These are phyloP conservation scores for Blennius ocellaris DNA, from an alignment of 2,113 vertebrate species.

Conservation along the genomic window DNA sequence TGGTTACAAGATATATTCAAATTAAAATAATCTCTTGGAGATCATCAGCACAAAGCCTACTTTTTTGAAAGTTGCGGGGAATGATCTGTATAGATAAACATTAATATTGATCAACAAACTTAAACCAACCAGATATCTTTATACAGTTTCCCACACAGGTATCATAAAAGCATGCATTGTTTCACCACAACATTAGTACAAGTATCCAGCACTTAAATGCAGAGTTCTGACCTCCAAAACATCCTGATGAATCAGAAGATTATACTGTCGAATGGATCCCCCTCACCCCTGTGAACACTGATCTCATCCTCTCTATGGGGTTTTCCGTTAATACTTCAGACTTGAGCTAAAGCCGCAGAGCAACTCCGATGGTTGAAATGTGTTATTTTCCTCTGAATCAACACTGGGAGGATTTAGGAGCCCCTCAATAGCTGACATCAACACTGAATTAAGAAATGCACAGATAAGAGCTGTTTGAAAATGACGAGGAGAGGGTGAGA, in stretches of 20 bases:
- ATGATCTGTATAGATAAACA: too few relatives aligned
- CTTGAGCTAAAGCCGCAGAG: conserved; percentile 28
- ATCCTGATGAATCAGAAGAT: conserved; percentile 51
- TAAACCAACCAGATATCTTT: too few relatives aligned
- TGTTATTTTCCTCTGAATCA: conserved; percentile 24
- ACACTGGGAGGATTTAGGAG: conserved; percentile 16
- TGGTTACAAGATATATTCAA: background rate
- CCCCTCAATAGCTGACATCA: conserved; percentile 28
- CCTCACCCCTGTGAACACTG: conserved; percentile 43
- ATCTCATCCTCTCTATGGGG: conserved; percentile 58
- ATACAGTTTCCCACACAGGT: too few relatives aligned
- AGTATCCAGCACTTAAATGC: background rate
- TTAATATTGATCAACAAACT: too few relatives aligned
- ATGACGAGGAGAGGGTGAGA: too few relatives aligned
- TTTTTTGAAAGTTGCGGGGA: background rate
- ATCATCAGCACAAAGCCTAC: background rate
- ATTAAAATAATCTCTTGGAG: background rate
- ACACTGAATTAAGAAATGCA: background rate
- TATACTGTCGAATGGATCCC: conserved; percentile 44
- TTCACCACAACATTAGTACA: background rate
- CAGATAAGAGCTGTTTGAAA: too few relatives aligned
- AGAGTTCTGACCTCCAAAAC: conserved; percentile 5
- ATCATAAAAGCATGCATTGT: background rate
- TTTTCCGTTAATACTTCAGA: conserved; percentile 34
- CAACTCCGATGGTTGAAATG: conserved; percentile 14